Evolutionary conservation across 2,888 invertebrate species (phyloP).

Genomic region (Trisateles emortualis): DNA sequence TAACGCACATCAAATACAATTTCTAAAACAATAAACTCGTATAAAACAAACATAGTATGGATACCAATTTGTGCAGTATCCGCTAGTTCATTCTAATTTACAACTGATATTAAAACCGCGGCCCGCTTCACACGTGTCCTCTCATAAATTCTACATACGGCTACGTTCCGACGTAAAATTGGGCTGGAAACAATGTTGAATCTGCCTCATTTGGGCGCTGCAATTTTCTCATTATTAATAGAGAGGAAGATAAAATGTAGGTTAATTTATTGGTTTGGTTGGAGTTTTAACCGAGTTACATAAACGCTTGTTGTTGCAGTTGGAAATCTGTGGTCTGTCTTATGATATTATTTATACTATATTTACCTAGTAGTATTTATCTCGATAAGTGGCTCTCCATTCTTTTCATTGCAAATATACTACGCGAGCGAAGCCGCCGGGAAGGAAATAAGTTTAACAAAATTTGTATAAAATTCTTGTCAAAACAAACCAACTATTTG

Average conservation of each 20-base stretch:
- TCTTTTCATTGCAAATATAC: too few species aligned
- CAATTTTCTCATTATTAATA: slow-evolving; percentile 48
- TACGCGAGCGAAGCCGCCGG: too few species aligned
- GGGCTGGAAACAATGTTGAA: slow-evolving; percentile 44
- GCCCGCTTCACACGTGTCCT: slow-evolving; percentile 65
- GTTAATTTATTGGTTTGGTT: slow-evolving; percentile 25
- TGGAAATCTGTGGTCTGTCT: neutral
- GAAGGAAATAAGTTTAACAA: too few species aligned
- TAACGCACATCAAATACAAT: slow-evolving; percentile 33
- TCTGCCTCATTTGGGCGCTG: slow-evolving; percentile 39
- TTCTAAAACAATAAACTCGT: slow-evolving; percentile 50
- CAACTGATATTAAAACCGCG: slow-evolving; percentile 76
- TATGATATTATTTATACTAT: neutral
- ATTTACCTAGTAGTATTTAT: neutral
- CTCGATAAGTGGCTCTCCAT: too few species aligned
- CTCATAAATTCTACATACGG: slow-evolving; percentile 55
- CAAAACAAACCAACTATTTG: too few species aligned
- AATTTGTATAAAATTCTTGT: too few species aligned
- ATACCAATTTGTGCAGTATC: slow-evolving; percentile 56
- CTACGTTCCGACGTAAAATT: slow-evolving; percentile 44
- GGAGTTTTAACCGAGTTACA: neutral
- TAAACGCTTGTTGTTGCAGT: neutral
- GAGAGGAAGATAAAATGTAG: slow-evolving; percentile 28
- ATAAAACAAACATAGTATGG: slow-evolving; percentile 25
- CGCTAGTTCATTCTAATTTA: slow-evolving; percentile 67